phyloP scores from a whole-genome alignment of 2,797 vertebrate genomes.

The Graptemys geographica region DNA sequence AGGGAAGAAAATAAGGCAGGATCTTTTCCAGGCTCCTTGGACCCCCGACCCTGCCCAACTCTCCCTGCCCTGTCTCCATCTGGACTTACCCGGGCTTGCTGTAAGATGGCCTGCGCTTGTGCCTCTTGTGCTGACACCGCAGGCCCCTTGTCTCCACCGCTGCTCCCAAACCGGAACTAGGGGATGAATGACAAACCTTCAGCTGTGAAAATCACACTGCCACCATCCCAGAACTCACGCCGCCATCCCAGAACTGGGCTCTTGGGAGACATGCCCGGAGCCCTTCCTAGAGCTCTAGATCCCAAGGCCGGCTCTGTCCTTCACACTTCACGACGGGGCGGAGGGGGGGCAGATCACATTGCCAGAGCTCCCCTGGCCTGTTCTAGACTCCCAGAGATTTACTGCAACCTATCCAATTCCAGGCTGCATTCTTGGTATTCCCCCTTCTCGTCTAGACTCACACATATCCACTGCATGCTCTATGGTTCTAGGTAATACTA shows the following conservation, averaged over 20 bases:
- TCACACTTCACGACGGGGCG: neutral
- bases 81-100: conserved; percentile 90
- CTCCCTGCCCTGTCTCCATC: rapidly evolving
- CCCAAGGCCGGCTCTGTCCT: neutral
- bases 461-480: neutral
- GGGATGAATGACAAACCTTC: neutral
- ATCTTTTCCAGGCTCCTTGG: neutral
- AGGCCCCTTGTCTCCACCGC: conserved; percentile 90
- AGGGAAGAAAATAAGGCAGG: neutral
- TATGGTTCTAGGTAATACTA: neutral
- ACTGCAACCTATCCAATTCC: neutral
- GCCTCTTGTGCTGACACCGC: conserved; percentile 89
- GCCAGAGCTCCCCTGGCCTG: neutral
- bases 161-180: conserved; percentile 93
- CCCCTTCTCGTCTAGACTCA: neutral
- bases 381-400: neutral
- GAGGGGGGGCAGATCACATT: neutral
- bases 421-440: neutral
- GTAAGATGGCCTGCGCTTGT: conserved; percentile 91
- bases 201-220: neutral
- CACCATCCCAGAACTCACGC: no score
- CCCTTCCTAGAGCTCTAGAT: neutral
- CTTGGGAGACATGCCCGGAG: neutral
- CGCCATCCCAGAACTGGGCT: neutral
- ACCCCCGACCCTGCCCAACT: conserved; percentile 66